These are phyloP conservation scores for Chrysina gloriosa DNA, from an alignment of 2,888 invertebrate species.

Conservation along the genomic window DNA sequence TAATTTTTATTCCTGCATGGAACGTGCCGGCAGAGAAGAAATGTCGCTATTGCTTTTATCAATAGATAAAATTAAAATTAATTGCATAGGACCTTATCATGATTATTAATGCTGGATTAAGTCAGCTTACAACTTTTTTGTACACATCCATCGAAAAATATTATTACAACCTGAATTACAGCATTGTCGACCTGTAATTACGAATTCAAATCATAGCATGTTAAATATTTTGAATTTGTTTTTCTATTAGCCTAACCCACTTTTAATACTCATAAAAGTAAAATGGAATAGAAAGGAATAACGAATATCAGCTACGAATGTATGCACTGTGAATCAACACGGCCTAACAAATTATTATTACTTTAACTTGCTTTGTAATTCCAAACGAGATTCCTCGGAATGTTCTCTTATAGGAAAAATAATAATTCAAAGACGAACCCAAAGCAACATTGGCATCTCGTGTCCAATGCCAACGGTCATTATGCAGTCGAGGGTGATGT, in stretches of 20 bases:
- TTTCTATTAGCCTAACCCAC: too few species aligned
- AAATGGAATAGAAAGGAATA: too few species aligned
- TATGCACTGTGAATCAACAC: too few species aligned
- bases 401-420: conserved; percentile 24
- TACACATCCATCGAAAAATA: too few species aligned
- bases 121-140: too few species aligned
- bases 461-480: conserved; percentile 32
- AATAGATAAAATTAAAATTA: background rate
- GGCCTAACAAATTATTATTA: background rate
- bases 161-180: too few species aligned
- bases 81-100: background rate
- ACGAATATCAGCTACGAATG: too few species aligned
- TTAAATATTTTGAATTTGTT: too few species aligned
- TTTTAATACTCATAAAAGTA: background rate
- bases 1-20: background rate
- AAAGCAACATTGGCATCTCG: conserved; percentile 31
- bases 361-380: background rate
- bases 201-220: too few species aligned
- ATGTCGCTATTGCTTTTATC: background rate
- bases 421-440: conserved; percentile 30
- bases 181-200: too few species aligned
- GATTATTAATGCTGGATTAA: background rate
- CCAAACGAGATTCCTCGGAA: conserved; percentile 15
- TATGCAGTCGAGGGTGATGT: conserved; percentile 41
- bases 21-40: background rate